Evolutionary conservation across 1,140 invertebrate species (phyloP), one percentile per base, ranked within the genome.

Genomic region (Drosophila sp.): DNA sequence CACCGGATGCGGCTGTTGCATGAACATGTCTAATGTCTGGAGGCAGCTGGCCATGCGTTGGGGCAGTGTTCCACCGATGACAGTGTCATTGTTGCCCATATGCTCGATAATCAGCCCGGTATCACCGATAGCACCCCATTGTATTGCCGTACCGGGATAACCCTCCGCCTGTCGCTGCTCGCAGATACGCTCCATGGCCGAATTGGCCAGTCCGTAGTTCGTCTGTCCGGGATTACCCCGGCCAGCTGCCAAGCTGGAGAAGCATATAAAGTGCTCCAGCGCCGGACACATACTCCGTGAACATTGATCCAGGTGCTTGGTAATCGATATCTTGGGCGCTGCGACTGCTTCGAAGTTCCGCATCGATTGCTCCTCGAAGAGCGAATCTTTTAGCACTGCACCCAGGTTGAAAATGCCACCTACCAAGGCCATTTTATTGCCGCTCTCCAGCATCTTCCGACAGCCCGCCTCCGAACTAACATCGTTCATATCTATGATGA

Each of bases 121-220:
- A 92, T 99, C 98, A 71, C 97, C 98, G 77, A 99, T 97, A 16
- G 98, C 97, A 77, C 98, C 98, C 98, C 98, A 99, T 92, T 99
- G 98, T 72, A 99, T 97, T 11, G 98, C 97, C 11, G 98, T 93
- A 38, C 94, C 95, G 56, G 96, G 96, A 27, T 97, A 92, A 7
- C 96, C 97, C 82, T 95, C 94, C 6, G 93, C 93, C 84, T 96
- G 95, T 51, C 98, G 94, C 45, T 95, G 93, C 93, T 99, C 98
- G 79, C 96, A 96, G 29, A 99, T 95, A 57, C 98, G 94, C 92
- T 99, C 98, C 97, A 99, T 99, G 2, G 95, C 95, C 0, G 97
- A 98, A 92, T 99, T 99, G 11, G 98, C 97, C 66, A 97, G 94
- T 48, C 98, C 98, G 89, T 99, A 99, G 93, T 99, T 99, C 11